These are phyloP conservation scores for Diglossa brunneiventris DNA, from an alignment of 2,113 vertebrate species.

Conservation along the genomic window DNA sequence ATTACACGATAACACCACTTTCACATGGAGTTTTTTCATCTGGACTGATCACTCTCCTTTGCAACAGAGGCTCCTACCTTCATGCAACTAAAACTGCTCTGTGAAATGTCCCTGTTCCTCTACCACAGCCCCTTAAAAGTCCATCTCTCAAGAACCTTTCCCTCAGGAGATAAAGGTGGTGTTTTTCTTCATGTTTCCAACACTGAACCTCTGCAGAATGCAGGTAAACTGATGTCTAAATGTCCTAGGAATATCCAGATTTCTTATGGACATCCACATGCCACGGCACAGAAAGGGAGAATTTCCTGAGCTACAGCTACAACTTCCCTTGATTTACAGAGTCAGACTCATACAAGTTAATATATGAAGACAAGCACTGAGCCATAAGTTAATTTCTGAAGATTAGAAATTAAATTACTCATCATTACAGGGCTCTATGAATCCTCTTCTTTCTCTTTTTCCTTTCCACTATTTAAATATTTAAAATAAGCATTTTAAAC, in stretches of 20 bases:
- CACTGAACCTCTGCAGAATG: neutral
- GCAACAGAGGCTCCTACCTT: neutral
- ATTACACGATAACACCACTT: neutral
- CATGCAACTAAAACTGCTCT: neutral
- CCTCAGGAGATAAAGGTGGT: neutral
- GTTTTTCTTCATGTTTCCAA: neutral
- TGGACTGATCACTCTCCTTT: neutral
- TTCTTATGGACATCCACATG: neutral
- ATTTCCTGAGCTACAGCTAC: neutral
- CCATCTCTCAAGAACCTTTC: neutral
- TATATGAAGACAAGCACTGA: neutral
- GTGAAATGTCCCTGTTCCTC: neutral
- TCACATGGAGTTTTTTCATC: neutral
- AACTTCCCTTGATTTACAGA: neutral
- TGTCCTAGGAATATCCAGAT: neutral
- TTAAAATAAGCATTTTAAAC: neutral
- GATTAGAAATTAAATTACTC: neutral
- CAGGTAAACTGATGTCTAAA: neutral
- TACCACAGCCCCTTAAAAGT: neutral
- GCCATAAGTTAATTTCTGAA: neutral
- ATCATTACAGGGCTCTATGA: neutral
- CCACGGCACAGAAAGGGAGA: rapidly evolving
- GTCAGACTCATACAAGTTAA: neutral
- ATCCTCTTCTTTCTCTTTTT: neutral
- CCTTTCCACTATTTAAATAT: neutral